Base-by-base conservation (phyloP, 2,888 invertebrate species). In the Nemoura dubitans region DNA sequence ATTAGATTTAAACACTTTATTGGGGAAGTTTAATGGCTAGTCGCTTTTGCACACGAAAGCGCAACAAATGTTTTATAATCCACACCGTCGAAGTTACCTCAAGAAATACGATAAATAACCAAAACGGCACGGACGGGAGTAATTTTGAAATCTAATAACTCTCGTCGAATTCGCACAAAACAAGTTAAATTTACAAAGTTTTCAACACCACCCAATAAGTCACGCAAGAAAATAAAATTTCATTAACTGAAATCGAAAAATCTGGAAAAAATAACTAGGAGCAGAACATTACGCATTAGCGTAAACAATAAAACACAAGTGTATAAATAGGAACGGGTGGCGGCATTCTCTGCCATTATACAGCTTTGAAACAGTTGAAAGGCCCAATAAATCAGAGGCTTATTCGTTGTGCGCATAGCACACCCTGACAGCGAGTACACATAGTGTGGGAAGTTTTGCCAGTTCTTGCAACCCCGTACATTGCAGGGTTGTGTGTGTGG, bases 1-100 rank as follows among this genome's bases (percentile, higher is more conserved):
- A 59, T 59, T 59, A 59, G 59, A 59, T 59, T 59, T 59, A 59
- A 59, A 59, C 59, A 59, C 59, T 59, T 21, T 7, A 59, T 21
- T 59, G 59, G 59, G 59, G 59, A 59, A 59, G 59, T 59, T 59
- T 59, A 59, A 59, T 59, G 59, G 59, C 21, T 59, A 59, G 59
- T 59, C 59, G 59, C 59, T 59, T 59, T 59, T 14, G 59, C 59
- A 59, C 59, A 59, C 59, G 59, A 59, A 21, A 59, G 59, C 59
- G 28, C 78, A 78, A 78, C 78, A 78, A 78, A 78, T 28, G 28
- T 28, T 78, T 78, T 78, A 78, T 78, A 78, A 78, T 21, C 6
- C 78, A 26, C n/a, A 6, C 59, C 59, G 59, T 59, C 59, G 59
- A 59, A 59, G 59, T 59, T 59, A 59, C 59, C 59, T 59, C 59